phyloP scores from a whole-genome alignment of 2,888 invertebrate genomes.

The Sarcophaga variegata region DNA sequence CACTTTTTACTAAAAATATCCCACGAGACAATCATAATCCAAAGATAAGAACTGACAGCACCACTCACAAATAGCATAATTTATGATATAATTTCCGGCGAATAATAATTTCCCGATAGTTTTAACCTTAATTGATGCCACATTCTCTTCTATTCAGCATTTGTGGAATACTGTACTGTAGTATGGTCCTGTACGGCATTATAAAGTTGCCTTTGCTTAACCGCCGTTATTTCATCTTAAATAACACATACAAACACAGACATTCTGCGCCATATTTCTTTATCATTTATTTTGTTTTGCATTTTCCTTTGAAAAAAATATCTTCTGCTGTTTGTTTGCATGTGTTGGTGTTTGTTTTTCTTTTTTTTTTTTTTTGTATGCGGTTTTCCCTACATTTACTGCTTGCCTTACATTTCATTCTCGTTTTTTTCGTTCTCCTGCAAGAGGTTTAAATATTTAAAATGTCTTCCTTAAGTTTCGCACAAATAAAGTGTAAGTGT shows the following conservation, averaged over 20 bases:
- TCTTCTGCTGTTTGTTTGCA: not conserved
- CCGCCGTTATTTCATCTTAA: not conserved
- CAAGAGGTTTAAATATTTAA: not conserved
- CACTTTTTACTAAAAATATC: no score
- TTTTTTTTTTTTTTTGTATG: not conserved
- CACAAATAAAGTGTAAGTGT: no score
- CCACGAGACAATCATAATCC: no score
- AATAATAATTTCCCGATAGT: no score
- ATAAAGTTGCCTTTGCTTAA: no score
- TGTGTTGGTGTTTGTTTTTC: not conserved
- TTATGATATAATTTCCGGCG: no score
- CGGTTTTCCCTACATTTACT: not conserved
- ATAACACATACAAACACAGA: not conserved
- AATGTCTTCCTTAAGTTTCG: not conserved
- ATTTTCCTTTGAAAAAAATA: not conserved
- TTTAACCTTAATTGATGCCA: no score
- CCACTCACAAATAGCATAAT: no score
- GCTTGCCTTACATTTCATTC: not conserved
- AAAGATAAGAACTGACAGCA: no score
- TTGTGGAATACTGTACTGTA: no score
- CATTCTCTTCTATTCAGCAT: no score
- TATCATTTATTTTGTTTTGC: not conserved
- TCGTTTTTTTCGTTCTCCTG: not conserved
- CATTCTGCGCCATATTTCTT: not conserved
- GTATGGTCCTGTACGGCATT: no score